Conservation (phyloP, 2,797 vertebrate genomes). For the Arrhamphus sclerolepis region DNA sequence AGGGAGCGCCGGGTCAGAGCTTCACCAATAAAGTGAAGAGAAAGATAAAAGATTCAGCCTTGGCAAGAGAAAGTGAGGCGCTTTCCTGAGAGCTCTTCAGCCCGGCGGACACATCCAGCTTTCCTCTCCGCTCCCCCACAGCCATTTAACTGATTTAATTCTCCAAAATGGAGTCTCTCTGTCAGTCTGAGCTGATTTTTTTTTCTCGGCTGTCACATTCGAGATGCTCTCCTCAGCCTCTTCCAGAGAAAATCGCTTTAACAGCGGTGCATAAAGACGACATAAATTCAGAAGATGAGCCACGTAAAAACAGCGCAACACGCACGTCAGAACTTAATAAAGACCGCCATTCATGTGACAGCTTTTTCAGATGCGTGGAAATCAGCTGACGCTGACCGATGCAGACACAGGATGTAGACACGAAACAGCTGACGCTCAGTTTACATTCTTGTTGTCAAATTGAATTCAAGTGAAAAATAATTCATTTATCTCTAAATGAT, state of each 20-base stretch:
- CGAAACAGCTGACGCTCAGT: too few species aligned
- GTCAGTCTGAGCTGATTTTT: constrained; percentile 51
- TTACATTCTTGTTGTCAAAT: too few species aligned
- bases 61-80: constrained; percentile 57
- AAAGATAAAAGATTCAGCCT: constrained; percentile 53
- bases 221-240: constrained; percentile 54
- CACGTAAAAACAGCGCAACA: constrained; percentile 52
- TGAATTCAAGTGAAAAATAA: too few species aligned
- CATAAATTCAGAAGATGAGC: constrained; percentile 61
- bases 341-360: constrained; percentile 33
- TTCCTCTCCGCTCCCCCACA: constrained; percentile 50
- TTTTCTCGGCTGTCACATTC: constrained; percentile 55
- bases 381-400: constrained; percentile 34
- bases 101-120: constrained; percentile 57
- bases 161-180: constrained; percentile 72
- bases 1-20: constrained; percentile 56
- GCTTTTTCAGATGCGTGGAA: constrained; percentile 25
- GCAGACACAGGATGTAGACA: rapidly evolving
- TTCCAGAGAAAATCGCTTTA: constrained; percentile 63
- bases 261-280: constrained; percentile 52
- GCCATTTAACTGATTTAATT: constrained; percentile 74
- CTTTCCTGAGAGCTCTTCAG: constrained; percentile 67
- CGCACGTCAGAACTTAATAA: constrained; percentile 37
- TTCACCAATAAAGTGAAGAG: constrained; percentile 54
- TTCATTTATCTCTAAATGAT: too few species aligned